Conservation (phyloP, 2,797 vertebrate genomes). For the Leuciscus waleckii region DNA sequence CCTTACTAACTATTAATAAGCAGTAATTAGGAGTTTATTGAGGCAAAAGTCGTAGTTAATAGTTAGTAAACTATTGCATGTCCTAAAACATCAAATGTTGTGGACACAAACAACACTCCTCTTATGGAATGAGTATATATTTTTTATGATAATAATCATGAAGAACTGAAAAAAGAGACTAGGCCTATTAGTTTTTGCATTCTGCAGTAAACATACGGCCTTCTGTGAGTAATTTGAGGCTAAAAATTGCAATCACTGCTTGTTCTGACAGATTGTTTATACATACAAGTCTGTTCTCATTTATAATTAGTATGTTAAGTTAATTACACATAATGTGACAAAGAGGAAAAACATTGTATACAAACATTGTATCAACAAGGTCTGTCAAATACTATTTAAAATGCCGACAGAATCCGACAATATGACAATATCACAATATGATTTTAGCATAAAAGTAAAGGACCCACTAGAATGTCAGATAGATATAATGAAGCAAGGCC, state of each 20-base stretch:
- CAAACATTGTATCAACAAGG: background rate
- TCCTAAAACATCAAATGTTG: background rate
- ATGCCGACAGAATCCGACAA: background rate
- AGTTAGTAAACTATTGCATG: too few relatives aligned
- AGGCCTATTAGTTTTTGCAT: background rate
- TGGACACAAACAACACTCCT: background rate
- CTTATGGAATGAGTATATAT: background rate
- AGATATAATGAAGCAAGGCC: background rate
- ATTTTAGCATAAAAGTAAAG: background rate
- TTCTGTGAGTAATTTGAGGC: background rate
- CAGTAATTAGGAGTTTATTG: too few relatives aligned
- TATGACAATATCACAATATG: background rate
- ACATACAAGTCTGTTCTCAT: background rate
- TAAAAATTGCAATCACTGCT: background rate
- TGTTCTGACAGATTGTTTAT: constrained; percentile 9
- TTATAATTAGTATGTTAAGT: background rate
- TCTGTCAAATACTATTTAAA: constrained; percentile 13
- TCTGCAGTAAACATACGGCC: background rate
- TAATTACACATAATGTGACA: background rate
- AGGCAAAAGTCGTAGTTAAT: too few relatives aligned
- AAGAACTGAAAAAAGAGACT: background rate
- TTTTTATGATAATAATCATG: background rate
- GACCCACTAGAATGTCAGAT: background rate
- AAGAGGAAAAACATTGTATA: background rate
- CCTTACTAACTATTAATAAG: too few relatives aligned